Evolutionary conservation across 2,113 vertebrate genomes (phyloP).

Genomic region (Balaenoptera acutorostrata): DNA sequence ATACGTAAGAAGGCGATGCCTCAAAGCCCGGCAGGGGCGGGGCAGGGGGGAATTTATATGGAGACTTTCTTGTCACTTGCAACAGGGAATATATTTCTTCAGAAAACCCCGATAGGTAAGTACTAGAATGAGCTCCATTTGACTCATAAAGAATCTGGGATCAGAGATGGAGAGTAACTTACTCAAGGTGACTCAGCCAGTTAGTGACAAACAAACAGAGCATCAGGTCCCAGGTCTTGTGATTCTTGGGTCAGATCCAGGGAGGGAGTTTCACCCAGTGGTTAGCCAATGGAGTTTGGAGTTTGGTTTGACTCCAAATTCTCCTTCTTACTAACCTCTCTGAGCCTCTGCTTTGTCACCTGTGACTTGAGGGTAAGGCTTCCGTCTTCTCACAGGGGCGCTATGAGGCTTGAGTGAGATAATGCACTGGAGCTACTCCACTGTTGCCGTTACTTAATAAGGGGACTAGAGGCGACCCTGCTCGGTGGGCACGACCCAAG

Average conservation of each 20-base stretch:
- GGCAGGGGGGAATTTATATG: too few relatives aligned
- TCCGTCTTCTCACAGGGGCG: background rate
- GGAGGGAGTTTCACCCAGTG: background rate
- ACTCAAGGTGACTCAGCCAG: background rate
- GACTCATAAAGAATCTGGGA: background rate
- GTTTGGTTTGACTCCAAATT: too few relatives aligned
- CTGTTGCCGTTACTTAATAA: rapidly evolving
- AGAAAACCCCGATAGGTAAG: background rate
- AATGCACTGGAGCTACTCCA: rapidly evolving
- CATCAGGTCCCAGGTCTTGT: background rate
- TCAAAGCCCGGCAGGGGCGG: background rate
- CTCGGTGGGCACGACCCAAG: rapidly evolving
- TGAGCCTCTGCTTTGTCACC: background rate
- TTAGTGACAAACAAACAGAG: background rate
- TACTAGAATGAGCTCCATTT: background rate
- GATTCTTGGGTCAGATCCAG: background rate
- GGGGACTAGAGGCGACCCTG: rapidly evolving
- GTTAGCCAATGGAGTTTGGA: background rate
- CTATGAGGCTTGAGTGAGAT: background rate
- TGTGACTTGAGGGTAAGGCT: rapidly evolving
- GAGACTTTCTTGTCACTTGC: too few relatives aligned
- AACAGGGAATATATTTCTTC: background rate
- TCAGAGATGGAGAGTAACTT: background rate
- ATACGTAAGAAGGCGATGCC: background rate
- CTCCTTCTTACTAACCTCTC: background rate